phyloP scores from a whole-genome alignment of 1,140 invertebrate genomes.

The Phocides pigmalion region DNA sequence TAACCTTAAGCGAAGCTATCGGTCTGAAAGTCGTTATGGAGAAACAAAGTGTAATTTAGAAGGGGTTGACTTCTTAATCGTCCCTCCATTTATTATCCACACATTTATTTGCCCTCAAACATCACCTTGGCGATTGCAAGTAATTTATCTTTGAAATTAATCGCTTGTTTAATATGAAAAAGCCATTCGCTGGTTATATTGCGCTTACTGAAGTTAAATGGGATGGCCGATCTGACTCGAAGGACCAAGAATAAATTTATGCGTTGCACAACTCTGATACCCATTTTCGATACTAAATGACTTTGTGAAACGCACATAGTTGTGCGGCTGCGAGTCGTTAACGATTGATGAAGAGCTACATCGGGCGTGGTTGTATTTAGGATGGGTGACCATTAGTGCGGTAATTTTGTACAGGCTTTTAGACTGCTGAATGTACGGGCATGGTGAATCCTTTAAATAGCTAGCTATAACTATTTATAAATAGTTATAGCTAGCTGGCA shows the following conservation, averaged over 20 bases:
- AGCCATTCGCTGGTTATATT: constrained; percentile 19
- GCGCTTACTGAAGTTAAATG: constrained; percentile 28
- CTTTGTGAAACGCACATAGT: too few relatives aligned
- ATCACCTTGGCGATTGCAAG: constrained; percentile 31
- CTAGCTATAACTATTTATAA: too few relatives aligned
- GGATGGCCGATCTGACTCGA: constrained; percentile 19
- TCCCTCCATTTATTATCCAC: constrained; percentile 17
- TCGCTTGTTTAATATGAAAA: constrained; percentile 32
- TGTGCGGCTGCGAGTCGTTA: too few relatives aligned
- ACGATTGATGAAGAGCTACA: not conserved
- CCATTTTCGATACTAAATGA: not conserved
- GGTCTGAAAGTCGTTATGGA: constrained; percentile 28
- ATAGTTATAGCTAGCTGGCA: too few relatives aligned
- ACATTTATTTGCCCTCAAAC: constrained; percentile 12
- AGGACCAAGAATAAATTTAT: constrained; percentile 28
- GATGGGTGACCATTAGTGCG: too few relatives aligned
- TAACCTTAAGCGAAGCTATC: constrained; percentile 8
- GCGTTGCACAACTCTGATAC: not conserved
- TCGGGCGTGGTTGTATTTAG: too few relatives aligned
- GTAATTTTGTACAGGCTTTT: too few relatives aligned
- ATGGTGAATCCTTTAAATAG: too few relatives aligned
- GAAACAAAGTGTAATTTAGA: constrained; percentile 32
- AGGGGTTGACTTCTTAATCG: constrained; percentile 32
- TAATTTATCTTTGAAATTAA: constrained; percentile 33
- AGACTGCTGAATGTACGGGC: too few relatives aligned